Evolutionary conservation across 2,888 invertebrate species (phyloP).

Genomic region (Dryococelus australis): DNA sequence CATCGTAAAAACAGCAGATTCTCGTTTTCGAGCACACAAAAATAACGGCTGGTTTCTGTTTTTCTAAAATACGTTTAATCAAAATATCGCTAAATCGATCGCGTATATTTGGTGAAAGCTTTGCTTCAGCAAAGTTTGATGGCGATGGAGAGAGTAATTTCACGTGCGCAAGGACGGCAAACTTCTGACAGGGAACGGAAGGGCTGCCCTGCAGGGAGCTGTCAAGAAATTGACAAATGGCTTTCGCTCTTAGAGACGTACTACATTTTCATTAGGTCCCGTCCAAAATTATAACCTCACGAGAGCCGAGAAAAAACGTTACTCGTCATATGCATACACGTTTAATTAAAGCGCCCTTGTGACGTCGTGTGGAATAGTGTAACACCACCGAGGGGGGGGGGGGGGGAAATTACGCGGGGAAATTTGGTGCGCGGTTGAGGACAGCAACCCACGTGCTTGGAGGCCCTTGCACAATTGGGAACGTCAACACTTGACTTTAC

Average conservation of each 20-base stretch:
- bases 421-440: too few species aligned
- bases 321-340: neutral
- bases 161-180: neutral
- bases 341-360: neutral
- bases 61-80: too few species aligned
- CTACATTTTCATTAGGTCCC: neutral
- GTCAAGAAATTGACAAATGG: neutral
- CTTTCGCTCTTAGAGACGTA: neutral
- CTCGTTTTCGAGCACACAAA: too few species aligned
- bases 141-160: neutral
- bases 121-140: too few species aligned
- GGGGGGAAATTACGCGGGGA: neutral
- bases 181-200: neutral
- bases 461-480: too few species aligned
- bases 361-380: neutral
- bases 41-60: too few species aligned
- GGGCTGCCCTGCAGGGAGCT: neutral
- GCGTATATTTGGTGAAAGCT: too few species aligned
- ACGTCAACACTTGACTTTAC: too few species aligned
- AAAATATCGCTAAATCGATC: too few species aligned
- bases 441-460: too few species aligned
- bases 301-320: neutral
- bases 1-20: too few species aligned
- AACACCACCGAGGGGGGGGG: neutral
- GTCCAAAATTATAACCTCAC: neutral